Evolutionary conservation across 2,113 vertebrate genomes (phyloP).

Genomic region (Oreochromis aureus): DNA sequence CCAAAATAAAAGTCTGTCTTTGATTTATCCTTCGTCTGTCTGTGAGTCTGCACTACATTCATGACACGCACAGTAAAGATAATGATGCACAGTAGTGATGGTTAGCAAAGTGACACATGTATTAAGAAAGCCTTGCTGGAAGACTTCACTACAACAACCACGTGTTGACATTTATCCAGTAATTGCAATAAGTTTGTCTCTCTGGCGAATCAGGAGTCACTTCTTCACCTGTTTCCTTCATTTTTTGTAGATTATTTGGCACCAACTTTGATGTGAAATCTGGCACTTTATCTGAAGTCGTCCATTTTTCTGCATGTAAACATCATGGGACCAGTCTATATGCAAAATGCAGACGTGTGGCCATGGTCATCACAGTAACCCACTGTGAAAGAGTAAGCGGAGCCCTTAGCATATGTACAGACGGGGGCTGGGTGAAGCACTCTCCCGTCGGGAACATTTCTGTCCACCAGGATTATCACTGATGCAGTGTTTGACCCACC

Average conservation of each 20-base stretch:
- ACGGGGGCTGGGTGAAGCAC: not conserved
- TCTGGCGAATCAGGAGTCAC: not conserved
- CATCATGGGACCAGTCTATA: too few species aligned
- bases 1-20: not conserved
- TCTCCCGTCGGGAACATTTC: constrained; percentile 34
- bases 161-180: not conserved
- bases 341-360: too few species aligned
- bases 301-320: too few species aligned
- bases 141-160: not conserved
- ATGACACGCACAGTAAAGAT: not conserved
- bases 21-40: not conserved
- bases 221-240: not conserved
- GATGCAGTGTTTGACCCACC: not conserved
- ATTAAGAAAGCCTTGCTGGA: not conserved
- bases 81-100: too few species aligned
- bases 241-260: not conserved
- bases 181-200: not conserved
- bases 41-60: not conserved
- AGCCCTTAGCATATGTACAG: not conserved
- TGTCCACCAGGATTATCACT: constrained; percentile 47
- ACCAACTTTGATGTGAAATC: not conserved
- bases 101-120: accelerated
- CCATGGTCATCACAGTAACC: too few species aligned
- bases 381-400: not conserved
- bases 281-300: too few species aligned